phyloP scores from a whole-genome alignment of 2,113 vertebrate species.

The Acinonyx jubatus region DNA sequence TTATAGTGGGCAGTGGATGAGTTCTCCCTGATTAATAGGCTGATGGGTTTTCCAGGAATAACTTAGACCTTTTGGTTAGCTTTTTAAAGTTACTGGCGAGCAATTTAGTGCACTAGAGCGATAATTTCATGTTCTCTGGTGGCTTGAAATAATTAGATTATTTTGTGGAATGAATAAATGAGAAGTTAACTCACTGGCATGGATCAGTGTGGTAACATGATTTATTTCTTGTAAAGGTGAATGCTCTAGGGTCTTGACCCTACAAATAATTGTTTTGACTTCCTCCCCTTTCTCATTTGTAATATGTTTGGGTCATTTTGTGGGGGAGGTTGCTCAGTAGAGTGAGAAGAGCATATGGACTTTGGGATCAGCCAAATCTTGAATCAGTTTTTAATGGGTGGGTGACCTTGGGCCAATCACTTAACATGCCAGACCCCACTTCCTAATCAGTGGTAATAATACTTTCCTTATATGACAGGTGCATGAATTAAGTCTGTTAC shows the following conservation, averaged over 20 bases:
- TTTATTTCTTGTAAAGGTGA: conserved; percentile 72
- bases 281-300: conserved; percentile 48
- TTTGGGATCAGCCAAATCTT: conserved; percentile 51
- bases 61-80: conserved; percentile 41
- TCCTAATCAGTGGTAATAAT: neutral
- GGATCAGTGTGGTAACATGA: conserved; percentile 58
- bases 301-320: conserved; percentile 50
- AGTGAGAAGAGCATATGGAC: conserved; percentile 21
- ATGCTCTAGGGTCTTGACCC: conserved; percentile 40
- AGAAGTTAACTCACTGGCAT: conserved; percentile 62
- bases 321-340: conserved; percentile 13
- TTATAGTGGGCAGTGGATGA: neutral
- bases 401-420: conserved; percentile 49
- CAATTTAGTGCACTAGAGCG: conserved; percentile 22
- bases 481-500: neutral
- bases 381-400: conserved; percentile 41
- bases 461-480: neutral
- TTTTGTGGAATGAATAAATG: conserved; percentile 67
- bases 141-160: conserved; percentile 73
- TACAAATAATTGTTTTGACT: conserved; percentile 63
- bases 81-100: conserved; percentile 40
- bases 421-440: neutral
- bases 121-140: conserved; percentile 57
- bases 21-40: neutral
- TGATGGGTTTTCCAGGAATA: conserved; percentile 48